phyloP scores from a whole-genome alignment of 2,113 vertebrate genomes.

The Gallinago jamesoni region DNA sequence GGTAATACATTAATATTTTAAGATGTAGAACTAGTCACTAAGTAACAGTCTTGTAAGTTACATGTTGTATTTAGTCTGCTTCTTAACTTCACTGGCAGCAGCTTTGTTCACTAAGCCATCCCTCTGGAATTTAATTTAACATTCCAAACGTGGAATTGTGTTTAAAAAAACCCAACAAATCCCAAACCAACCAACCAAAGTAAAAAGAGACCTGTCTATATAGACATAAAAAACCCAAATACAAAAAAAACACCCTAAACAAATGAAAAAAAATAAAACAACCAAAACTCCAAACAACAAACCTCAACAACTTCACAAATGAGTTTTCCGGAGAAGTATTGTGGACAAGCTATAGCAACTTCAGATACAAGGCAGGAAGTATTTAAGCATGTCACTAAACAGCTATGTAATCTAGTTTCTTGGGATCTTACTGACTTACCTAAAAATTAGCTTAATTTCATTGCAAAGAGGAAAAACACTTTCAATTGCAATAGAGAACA shows the following conservation, averaged over 20 bases:
- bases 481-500: background rate
- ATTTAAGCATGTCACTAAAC: background rate
- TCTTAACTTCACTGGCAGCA: background rate
- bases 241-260: background rate
- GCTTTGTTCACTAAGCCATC: background rate
- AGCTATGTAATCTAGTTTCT: background rate
- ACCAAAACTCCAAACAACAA: background rate
- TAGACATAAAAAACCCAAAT: background rate
- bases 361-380: background rate
- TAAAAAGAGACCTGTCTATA: no score
- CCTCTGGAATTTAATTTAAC: background rate
- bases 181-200: no score
- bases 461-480: background rate
- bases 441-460: background rate
- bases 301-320: background rate
- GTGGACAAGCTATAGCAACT: background rate
- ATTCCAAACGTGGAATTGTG: background rate
- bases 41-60: background rate
- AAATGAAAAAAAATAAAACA: background rate
- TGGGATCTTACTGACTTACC: background rate
- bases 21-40: background rate
- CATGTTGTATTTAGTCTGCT: background rate
- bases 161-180: background rate
- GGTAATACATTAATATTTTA: background rate
- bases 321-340: background rate